Conservation (phyloP, 1,140 invertebrate species). For the Acromyrmex echinatior region DNA sequence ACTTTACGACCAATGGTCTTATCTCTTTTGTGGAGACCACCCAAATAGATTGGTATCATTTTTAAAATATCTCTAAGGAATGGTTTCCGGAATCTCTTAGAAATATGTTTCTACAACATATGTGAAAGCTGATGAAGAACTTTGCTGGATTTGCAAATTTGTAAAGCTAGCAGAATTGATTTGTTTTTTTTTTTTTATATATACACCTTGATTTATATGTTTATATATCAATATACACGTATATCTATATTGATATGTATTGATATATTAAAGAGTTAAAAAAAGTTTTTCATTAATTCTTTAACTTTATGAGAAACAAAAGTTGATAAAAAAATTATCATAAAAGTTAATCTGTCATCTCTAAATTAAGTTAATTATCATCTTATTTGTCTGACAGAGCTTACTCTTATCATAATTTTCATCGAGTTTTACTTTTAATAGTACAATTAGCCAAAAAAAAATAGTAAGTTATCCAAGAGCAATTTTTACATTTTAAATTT, state of each 20-base stretch:
- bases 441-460: background rate
- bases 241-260: background rate
- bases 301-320: too few species aligned
- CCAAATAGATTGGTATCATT: conserved; percentile 51
- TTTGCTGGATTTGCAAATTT: background rate
- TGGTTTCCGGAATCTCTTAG: background rate
- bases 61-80: conserved; percentile 53
- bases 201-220: too few species aligned
- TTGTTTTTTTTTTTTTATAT: background rate
- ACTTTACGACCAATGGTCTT: conserved; percentile 9
- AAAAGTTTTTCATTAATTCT: too few species aligned
- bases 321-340: too few species aligned
- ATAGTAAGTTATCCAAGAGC: background rate
- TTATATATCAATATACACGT: too few species aligned
- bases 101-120: background rate
- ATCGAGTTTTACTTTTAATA: background rate
- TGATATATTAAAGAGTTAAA: too few species aligned
- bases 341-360: too few species aligned
- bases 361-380: background rate
- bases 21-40: conserved; percentile 59
- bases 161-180: background rate
- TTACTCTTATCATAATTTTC: background rate
- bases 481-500: conserved; percentile 3
- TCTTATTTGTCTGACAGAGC: background rate
- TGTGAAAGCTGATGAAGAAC: background rate